A percentile compares a stretch with the other conserved stretches of the same genome.
Conservation (phyloP, 2,113 vertebrate species). For the Daubentonia madagascariensis region DNA sequence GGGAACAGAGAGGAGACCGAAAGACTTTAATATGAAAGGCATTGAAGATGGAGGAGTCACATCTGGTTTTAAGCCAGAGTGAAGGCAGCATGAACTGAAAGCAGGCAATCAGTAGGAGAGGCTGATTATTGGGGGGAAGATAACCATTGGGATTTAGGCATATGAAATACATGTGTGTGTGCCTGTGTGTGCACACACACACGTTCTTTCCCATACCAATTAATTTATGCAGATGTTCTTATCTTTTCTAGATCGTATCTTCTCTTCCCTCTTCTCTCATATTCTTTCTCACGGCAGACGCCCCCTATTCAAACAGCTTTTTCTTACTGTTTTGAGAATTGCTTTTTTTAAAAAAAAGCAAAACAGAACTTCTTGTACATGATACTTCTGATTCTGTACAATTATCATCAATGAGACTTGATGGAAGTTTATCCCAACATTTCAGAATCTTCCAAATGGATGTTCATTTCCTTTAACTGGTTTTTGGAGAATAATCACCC, state of each 20-base stretch:
- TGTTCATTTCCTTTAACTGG: neutral
- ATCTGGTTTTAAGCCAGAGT: neutral
- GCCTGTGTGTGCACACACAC: neutral
- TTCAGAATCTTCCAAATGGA: slow-evolving; percentile 31
- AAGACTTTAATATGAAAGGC: neutral
- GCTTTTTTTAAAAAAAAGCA: neutral
- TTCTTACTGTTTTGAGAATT: neutral
- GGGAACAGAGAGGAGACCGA: neutral
- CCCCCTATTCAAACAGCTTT: neutral
- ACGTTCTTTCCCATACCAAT: neutral
- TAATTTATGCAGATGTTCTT: neutral
- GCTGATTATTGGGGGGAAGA: neutral
- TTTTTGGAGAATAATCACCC: neutral
- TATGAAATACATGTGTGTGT: neutral
- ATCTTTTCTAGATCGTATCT: neutral
- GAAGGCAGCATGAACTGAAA: neutral
- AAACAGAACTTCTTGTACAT: neutral
- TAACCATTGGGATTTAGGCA: neutral
- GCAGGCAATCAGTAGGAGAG: neutral
- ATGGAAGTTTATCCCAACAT: neutral
- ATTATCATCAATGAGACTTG: neutral
- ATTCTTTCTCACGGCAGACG: neutral
- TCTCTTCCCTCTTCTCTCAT: neutral
- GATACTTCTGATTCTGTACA: neutral
- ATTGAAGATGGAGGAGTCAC: neutral